phyloP scores from a whole-genome alignment of 2,797 vertebrate genomes.

The Acipenser transmontanus region DNA sequence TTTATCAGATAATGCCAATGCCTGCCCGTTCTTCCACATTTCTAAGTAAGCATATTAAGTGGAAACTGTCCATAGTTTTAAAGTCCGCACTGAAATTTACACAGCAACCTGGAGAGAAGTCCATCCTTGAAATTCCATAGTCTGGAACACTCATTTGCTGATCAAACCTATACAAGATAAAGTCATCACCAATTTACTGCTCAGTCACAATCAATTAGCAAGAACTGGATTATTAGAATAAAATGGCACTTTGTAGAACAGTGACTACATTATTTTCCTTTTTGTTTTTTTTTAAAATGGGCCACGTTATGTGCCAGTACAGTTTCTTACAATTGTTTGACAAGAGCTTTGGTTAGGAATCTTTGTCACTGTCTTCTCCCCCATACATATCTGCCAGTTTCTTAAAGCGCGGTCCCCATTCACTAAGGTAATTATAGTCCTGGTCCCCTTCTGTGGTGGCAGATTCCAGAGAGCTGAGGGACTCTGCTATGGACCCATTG shows the following conservation, averaged over 20 bases:
- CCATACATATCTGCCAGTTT: constrained; percentile 94
- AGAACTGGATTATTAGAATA: constrained; percentile 27
- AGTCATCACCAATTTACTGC: constrained; percentile 28
- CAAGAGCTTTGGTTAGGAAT: constrained; percentile 64
- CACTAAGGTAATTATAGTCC: constrained; percentile 91
- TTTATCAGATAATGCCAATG: constrained; percentile 47
- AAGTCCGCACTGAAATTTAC: background rate
- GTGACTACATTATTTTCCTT: constrained; percentile 24
- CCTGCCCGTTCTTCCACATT: constrained; percentile 27
- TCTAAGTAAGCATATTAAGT: constrained; percentile 37
- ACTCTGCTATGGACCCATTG: constrained; percentile 79
- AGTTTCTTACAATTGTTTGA: constrained; percentile 7
- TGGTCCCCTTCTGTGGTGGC: constrained; percentile 80
- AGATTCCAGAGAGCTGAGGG: constrained; percentile 87
- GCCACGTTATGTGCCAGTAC: constrained; percentile 10
- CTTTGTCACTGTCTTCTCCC: constrained; percentile 77
- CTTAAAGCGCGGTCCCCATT: constrained; percentile 91
- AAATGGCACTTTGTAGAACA: constrained; percentile 36
- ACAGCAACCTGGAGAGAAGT: constrained; percentile 11
- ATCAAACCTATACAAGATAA: constrained; percentile 47
- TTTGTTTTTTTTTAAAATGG: constrained; percentile 6
- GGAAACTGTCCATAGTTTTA: constrained; percentile 24
- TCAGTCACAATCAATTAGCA: constrained; percentile 31
- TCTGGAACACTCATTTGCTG: constrained; percentile 23
- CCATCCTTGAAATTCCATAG: background rate